Evolutionary conservation across 1,140 invertebrate genomes (phyloP), one percentile per base, ranked within the genome.

Genomic region (Caerostris extrusa): DNA sequence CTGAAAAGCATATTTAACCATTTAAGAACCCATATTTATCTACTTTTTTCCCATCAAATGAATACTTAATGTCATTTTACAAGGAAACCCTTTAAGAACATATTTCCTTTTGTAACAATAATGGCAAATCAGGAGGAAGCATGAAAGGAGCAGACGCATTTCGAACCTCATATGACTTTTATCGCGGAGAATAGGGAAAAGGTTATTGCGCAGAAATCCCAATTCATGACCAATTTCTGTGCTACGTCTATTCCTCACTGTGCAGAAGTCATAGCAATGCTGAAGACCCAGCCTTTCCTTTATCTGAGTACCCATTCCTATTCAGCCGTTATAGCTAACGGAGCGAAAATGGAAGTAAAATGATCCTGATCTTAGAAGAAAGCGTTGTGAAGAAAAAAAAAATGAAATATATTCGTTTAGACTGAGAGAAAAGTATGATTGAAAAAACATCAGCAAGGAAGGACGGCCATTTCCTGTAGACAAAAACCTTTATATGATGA

Each of bases 281-380:
- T 77, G 71, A 77, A 77, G 71, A 77, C 71, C 50, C 6, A 77
- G 34, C 71, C 12, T 77, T 77, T 5, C 82, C 57, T 85, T 85
- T 85, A 85, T 58, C 56, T 85, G 55, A n/a, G 55, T 85, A 56
- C 57, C 55, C 82, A 55, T 85, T 58, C 55, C 57, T 6, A 57
- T 85, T 85, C 82, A n/a, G 14, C 82, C 82, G 57, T 85, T 57
- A 85, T 85, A 55, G 17, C 57, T 58, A 85, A 85, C 82, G 82
- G 71, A 85, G 82, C 55, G n/a, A 85, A 85, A 85, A 85, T 56
- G 55, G 55, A 53, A 50, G 34, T 50, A 53, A 77, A 77, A 77
- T 77, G 71, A 77, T 77, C 71, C 10, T 50, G 34, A 77, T 53
- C 71, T 77, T 50, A 34, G 71, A 77, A 77, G 71, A 50, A 34